A percentile compares a stretch with the other conserved stretches of the same genome.
phyloP scores from a whole-genome alignment of 2,888 invertebrate genomes.

The Phyllotreta cruciferae region DNA sequence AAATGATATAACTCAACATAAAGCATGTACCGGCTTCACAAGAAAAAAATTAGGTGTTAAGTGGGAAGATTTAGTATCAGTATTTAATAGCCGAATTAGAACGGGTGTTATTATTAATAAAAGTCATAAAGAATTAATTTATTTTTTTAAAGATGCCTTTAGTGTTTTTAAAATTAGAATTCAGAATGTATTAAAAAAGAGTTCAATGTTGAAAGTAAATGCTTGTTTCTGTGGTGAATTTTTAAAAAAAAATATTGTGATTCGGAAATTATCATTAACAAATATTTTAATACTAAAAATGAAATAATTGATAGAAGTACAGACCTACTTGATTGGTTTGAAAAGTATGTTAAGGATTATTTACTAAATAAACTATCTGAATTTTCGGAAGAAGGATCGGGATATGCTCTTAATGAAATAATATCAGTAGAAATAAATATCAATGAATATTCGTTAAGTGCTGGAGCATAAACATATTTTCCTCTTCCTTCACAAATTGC shows the following conservation, averaged over 20 bases:
- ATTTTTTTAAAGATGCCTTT: constrained; percentile 14
- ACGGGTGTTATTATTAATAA: constrained; percentile 16
- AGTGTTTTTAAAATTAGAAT: not conserved
- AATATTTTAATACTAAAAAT: constrained; percentile 16
- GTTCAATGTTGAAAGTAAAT: constrained; percentile 1
- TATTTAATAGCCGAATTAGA: constrained; percentile 14
- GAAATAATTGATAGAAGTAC: constrained; percentile 6
- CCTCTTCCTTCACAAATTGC: too few relatives aligned
- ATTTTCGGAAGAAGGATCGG: constrained; percentile 4
- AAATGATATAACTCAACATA: not conserved
- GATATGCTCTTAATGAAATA: constrained; percentile 7
- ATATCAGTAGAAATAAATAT: constrained; percentile 11
- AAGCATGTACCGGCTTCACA: not conserved
- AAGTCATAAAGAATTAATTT: constrained; percentile 5
- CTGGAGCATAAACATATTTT: too few relatives aligned
- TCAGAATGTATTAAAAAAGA: not conserved
- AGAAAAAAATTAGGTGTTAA: constrained; percentile 1
- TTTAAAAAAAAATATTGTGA: not conserved
- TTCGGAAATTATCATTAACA: not conserved
- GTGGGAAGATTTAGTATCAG: constrained; percentile 15
- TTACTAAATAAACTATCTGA: constrained; percentile 21
- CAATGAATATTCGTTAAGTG: too few relatives aligned
- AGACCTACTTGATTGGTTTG: constrained; percentile 12
- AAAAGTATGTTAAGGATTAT: constrained; percentile 1
- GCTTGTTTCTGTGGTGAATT: constrained; percentile 6